Percentiles rank a stretch among this genome's conserved stretches.
These are phyloP conservation scores for Mormyrus hasselquistii DNA, from an alignment of 2,797 vertebrate species.

Conservation along the genomic window DNA sequence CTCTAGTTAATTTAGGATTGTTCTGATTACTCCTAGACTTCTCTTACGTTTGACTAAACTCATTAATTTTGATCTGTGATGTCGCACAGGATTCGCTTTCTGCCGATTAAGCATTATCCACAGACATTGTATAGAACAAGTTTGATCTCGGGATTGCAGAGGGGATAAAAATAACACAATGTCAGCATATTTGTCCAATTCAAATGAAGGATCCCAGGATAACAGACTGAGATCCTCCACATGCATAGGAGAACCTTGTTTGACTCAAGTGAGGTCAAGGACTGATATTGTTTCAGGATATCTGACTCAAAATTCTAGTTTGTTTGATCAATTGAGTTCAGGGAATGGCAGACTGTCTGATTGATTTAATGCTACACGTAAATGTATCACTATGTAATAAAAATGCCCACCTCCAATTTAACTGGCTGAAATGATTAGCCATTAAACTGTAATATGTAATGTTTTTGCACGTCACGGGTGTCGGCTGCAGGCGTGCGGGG, in stretches of 20 bases:
- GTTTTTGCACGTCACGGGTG: neutral
- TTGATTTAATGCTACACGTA: neutral
- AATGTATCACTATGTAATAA: neutral
- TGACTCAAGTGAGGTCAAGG: neutral
- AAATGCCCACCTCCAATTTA: neutral
- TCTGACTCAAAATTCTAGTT: neutral
- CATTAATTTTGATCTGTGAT: neutral
- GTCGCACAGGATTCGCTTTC: neutral
- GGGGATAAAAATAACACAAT: neutral
- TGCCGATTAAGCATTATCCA: neutral
- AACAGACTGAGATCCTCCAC: neutral
- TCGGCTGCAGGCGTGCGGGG: too few relatives aligned
- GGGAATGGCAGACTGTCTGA: neutral
- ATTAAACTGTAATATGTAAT: neutral
- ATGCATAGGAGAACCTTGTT: neutral
- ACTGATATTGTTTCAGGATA: neutral
- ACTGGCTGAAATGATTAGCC: neutral
- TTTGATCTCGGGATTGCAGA: neutral
- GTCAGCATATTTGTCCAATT: neutral
- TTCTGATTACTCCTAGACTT: neutral
- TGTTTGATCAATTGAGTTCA: neutral
- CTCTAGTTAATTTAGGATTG: neutral
- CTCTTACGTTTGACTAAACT: neutral
- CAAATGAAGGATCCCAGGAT: neutral
- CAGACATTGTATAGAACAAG: neutral